Base-by-base conservation (phyloP, 2,888 invertebrate species). In the Sabatieria punctata region DNA sequence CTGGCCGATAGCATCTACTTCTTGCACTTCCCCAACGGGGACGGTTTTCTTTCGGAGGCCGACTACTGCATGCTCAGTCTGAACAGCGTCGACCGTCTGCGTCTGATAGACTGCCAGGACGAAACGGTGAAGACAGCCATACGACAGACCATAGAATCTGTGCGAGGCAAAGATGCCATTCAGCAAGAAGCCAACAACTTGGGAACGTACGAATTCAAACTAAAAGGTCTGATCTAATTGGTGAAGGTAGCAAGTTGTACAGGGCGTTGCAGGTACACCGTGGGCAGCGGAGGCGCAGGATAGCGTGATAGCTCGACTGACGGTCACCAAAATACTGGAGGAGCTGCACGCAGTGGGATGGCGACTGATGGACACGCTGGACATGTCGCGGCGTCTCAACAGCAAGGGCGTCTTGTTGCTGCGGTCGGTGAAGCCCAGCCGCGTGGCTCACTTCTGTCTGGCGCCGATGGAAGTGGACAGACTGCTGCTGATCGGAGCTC, bases 381-480 rank as follows among this genome's bases (percentile, higher is more conserved):
- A 46, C 36, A 46, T 41, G 46, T 41, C 41, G 22, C 36, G 46
- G 18, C 27, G 30, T 6, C 22, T 46, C 41, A 46, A 46, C 41
- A 41, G 41, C 41, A 46, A 46, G 33, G 46, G 35, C 35, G 46
- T 40, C 8, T 27, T 46, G 33, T 3, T 46, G 15, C 21, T 46
- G 13, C 6, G 26, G 15, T 15, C n/a, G 22, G 23, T 22, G 2
- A 4, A 13, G 26, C 38, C 39, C n/a, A 3, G 3, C 11, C 6
- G 19, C 4, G 24, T 15, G 4, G 27, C 21, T 4, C 22, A 41
- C 24, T 41, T 46, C 41, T 41, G 41, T 37, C 4, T 46, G 3
- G 25, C 36, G 4, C 46, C 46, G 2, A 36, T 8, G 18, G 41
- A 46, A 3, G 22, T 41, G n/a, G 46, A 46, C 27, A 36, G 30